phyloP scores from a whole-genome alignment of 2,888 invertebrate genomes.

The Polyploca ridens region DNA sequence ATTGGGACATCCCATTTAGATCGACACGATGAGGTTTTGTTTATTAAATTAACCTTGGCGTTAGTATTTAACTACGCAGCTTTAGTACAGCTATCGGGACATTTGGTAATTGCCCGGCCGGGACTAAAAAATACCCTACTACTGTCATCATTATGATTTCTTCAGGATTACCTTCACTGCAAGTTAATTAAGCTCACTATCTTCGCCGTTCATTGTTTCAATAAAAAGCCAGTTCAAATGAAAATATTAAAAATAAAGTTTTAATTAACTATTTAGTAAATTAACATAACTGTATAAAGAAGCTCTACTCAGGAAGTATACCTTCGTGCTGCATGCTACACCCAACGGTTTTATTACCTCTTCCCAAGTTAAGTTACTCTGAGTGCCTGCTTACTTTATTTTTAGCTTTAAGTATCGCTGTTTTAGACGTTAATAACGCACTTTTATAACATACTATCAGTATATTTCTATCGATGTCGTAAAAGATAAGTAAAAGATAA shows the following conservation, averaged over 20 bases:
- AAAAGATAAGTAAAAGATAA: neutral
- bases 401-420: neutral
- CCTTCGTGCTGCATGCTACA: slow-evolving; percentile 9
- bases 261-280: slow-evolving; percentile 8
- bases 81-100: too few species aligned
- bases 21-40: too few species aligned
- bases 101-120: too few species aligned
- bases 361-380: slow-evolving; percentile 8
- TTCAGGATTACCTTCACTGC: too few species aligned
- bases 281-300: slow-evolving; percentile 9
- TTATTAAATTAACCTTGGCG: too few species aligned
- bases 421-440: neutral
- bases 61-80: too few species aligned
- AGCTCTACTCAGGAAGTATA: slow-evolving; percentile 6
- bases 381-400: slow-evolving; percentile 6
- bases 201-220: too few species aligned
- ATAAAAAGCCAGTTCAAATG: neutral
- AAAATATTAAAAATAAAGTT: neutral
- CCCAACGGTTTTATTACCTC: slow-evolving; percentile 8
- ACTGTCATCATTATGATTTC: too few species aligned
- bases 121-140: too few species aligned
- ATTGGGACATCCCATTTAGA: too few species aligned
- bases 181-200: too few species aligned
- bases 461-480: neutral
- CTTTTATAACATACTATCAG: too few species aligned